Base-by-base conservation (phyloP, 2,888 invertebrate genomes). In the Amiota minor region DNA sequence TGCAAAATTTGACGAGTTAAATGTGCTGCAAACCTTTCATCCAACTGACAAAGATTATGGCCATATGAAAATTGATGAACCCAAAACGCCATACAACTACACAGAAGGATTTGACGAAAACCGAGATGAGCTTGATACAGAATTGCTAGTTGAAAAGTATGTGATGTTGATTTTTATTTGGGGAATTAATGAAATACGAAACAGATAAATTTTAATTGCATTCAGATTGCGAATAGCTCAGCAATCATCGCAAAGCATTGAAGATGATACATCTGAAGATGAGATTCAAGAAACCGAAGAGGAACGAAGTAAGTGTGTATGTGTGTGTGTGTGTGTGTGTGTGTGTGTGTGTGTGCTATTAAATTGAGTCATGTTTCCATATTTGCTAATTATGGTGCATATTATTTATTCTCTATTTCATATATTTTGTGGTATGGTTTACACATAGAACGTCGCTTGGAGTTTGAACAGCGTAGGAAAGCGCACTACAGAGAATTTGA, bases 31-130 rank as follows among this genome's bases (percentile, higher is more conserved):
- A 80, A 99, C 99, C 0, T 94, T 98, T 86, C 99, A 99, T 91
- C 99, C 99, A 59, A 92, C 96, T 23, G 97, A 97, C 89, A 99
- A 99, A 91, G 99, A 99, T 91, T 99, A 99, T 90, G 99, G 99
- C 10, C 98, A 98, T 88, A 99, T 99, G 98, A 99, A 99, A 91
- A 94, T 96, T 78, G 96, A 97, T 85, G 99, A 99, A 90, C 99
- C 99, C 1, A 98, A 98, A 90, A 99, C 99, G 45, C 99, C 99
- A 55, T 93, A 89, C 82, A 93, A 93, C 84, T 89, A 93, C 70
- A 91, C 91, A 65, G 94, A 94, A 77, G 91, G 92, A 46, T 91
- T 92, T 59, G 90, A 91, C 61, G 93, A 89, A 77, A 79, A 90
- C 87, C 82, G 87, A 10, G 93, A 93, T 81, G 92, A 92, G 80